Evolutionary conservation across 1,140 invertebrate genomes (phyloP).

Genomic region (Araneus ventricosus): DNA sequence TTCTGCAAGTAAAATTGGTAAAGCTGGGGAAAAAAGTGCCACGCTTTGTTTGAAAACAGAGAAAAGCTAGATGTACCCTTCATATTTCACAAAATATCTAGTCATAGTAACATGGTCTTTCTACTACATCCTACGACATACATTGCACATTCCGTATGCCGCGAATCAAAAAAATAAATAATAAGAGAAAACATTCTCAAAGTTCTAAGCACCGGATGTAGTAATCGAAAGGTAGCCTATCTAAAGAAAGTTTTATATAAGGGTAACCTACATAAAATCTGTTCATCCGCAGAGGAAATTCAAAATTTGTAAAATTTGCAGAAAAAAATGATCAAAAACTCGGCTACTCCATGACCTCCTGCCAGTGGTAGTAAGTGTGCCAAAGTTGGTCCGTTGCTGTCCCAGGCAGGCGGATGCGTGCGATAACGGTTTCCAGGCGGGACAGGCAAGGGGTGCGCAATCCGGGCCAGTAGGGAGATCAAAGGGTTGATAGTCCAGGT

Average conservation of each 20-base stretch:
- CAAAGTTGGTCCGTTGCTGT: slow-evolving; percentile 29
- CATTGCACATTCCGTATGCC: not conserved
- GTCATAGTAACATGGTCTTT: not conserved
- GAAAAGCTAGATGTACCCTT: too few relatives aligned
- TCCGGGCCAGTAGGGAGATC: slow-evolving; percentile 63
- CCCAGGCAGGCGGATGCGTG: slow-evolving; percentile 11
- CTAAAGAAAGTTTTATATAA: not conserved
- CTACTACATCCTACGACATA: not conserved
- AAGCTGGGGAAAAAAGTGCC: too few relatives aligned
- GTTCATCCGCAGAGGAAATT: not conserved
- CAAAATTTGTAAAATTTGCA: slow-evolving; percentile 1
- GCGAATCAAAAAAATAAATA: not conserved
- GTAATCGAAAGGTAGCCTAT: not conserved
- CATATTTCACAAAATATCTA: too few relatives aligned
- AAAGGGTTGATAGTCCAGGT: slow-evolving; percentile 70
- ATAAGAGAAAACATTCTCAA: not conserved
- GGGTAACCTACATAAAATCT: slow-evolving; percentile 39
- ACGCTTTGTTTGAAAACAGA: too few relatives aligned
- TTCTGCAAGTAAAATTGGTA: too few relatives aligned
- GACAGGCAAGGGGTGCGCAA: slow-evolving; percentile 37
- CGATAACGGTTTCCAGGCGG: slow-evolving; percentile 48
- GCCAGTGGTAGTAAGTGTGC: slow-evolving; percentile 33
- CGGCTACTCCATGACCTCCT: slow-evolving; percentile 1
- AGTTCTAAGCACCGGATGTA: not conserved
- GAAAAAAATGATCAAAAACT: slow-evolving; percentile 10